Conservation (phyloP, 2,113 vertebrate species). For the Saccopteryx bilineata region DNA sequence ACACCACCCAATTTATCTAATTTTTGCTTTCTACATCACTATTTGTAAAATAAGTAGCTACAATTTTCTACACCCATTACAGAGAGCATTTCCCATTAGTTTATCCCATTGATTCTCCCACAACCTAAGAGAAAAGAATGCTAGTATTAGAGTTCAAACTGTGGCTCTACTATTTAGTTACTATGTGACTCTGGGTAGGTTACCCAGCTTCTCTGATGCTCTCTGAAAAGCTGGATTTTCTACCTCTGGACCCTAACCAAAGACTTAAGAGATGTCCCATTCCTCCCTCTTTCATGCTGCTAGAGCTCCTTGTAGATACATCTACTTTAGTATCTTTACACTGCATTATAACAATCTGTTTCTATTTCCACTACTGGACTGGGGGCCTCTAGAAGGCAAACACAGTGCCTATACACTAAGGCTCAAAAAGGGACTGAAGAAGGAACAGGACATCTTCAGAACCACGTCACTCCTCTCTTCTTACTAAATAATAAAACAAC, state of each 20-base stretch:
- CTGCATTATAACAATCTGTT: not conserved
- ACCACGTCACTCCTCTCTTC: not conserved
- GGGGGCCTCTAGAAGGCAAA: conserved; percentile 3
- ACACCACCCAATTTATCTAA: conserved; percentile 26
- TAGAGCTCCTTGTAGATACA: not conserved
- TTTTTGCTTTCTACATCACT: not conserved
- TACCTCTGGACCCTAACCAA: not conserved
- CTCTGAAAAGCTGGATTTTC: conserved; percentile 43
- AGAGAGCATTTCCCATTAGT: conserved; percentile 1
- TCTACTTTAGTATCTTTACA: not conserved
- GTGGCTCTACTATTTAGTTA: not conserved
- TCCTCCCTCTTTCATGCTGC: not conserved
- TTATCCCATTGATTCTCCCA: not conserved
- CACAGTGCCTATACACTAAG: not conserved
- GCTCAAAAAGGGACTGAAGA: not conserved
- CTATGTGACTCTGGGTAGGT: not conserved
- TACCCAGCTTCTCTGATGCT: not conserved
- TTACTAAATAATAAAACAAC: conserved; percentile 35
- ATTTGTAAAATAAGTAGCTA: conserved; percentile 43
- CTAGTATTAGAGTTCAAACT: not conserved
- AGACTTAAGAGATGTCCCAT: not conserved
- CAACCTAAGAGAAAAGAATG: not conserved
- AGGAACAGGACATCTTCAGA: not conserved
- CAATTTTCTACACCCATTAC: not conserved
- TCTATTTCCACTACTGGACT: conserved; percentile 10